Percentiles rank a stretch among this genome's conserved stretches.
phyloP scores from a whole-genome alignment of 2,888 invertebrate genomes.

The Philereme vetulata region DNA sequence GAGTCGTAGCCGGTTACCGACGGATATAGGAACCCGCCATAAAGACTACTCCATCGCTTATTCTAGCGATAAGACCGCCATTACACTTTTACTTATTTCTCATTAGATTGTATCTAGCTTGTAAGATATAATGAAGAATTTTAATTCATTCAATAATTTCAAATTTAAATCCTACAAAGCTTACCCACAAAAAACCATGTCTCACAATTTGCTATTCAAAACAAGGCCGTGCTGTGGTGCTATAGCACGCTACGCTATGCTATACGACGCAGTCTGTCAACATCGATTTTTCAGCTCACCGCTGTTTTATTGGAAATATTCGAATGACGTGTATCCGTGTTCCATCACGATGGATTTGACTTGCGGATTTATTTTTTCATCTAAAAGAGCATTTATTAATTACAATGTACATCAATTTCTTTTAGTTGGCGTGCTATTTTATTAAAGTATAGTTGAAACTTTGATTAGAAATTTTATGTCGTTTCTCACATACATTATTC shows the following conservation, averaged over 20 bases:
- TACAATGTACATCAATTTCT: too few species aligned
- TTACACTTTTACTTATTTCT: too few species aligned
- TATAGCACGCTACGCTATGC: slow-evolving; percentile 5
- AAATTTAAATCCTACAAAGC: background rate
- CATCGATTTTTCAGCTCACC: slow-evolving; percentile 83
- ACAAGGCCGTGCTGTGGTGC: slow-evolving; percentile 5
- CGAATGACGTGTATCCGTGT: slow-evolving; percentile 61
- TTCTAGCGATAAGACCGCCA: too few species aligned
- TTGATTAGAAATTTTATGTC: too few species aligned
- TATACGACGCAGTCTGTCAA: slow-evolving; percentile 62
- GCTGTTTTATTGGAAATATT: slow-evolving; percentile 82
- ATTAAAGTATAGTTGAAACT: too few species aligned
- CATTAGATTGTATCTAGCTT: too few species aligned
- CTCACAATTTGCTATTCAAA: slow-evolving; percentile 30
- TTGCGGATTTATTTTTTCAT: slow-evolving; percentile 44
- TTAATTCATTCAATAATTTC: background rate
- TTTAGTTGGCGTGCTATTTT: too few species aligned
- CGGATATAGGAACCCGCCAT: too few species aligned
- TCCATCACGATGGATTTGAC: slow-evolving; percentile 47
- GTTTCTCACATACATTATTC: too few species aligned
- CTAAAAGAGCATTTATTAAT: slow-evolving; percentile 7
- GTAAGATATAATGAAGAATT: too few species aligned
- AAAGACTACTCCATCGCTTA: too few species aligned
- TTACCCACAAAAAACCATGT: slow-evolving; percentile 8
- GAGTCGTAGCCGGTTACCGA: too few species aligned